These are phyloP conservation scores for Avahi laniger DNA, from an alignment of 2,797 vertebrate genomes.

Conservation along the genomic window DNA sequence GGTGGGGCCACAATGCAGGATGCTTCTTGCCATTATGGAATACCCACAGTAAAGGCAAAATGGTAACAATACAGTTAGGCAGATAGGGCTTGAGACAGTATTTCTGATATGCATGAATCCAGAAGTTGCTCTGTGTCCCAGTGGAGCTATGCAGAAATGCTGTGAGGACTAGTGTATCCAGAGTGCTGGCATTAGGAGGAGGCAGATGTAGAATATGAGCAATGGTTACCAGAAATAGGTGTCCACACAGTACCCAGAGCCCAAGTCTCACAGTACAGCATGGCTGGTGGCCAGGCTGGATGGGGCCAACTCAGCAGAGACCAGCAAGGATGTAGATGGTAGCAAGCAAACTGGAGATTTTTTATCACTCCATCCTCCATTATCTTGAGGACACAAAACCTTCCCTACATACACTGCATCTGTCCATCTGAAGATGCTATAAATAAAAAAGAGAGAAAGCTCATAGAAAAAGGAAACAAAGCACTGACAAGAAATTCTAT, in stretches of 20 bases:
- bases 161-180: neutral
- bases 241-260: neutral
- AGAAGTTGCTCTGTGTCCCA: neutral
- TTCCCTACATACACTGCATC: neutral
- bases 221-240: neutral
- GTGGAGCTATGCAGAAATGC: neutral
- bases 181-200: neutral
- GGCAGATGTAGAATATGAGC: neutral
- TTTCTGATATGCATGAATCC: neutral
- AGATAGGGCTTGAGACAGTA: neutral
- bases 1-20: fast-evolving
- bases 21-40: neutral
- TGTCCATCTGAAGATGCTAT: neutral
- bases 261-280: neutral
- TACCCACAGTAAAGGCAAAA: neutral
- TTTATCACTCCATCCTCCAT: neutral
- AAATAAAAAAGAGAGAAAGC: neutral
- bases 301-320: neutral
- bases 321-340: neutral
- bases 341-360: neutral
- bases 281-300: neutral
- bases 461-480: neutral
- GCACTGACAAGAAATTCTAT: neutral
- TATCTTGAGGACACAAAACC: neutral
- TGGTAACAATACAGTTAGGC: neutral